These are phyloP conservation scores for Pangasius larnaudii DNA, from an alignment of 2,797 vertebrate genomes.

Conservation along the genomic window DNA sequence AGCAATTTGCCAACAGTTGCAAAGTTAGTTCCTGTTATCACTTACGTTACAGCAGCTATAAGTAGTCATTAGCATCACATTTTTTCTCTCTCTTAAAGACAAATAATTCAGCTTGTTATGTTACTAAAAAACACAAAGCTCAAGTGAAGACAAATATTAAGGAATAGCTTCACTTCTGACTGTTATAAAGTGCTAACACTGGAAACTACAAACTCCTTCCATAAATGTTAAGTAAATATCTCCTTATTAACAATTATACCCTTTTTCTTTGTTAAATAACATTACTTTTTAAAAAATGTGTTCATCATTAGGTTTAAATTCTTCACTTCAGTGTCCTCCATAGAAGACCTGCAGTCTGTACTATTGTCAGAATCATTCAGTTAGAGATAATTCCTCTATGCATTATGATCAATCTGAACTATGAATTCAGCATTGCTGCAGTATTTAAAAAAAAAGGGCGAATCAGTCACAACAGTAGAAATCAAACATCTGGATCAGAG, in stretches of 20 bases:
- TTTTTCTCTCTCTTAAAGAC: background rate
- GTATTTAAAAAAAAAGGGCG: background rate
- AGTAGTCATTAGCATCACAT: background rate
- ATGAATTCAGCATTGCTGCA: background rate
- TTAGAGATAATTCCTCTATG: background rate
- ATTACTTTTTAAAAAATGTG: background rate
- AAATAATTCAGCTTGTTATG: background rate
- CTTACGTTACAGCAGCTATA: too few species aligned
- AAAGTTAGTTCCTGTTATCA: background rate
- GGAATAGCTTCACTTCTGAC: background rate
- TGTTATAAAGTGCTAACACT: background rate
- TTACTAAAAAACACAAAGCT: background rate
- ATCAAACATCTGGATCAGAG: background rate
- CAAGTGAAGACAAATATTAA: background rate
- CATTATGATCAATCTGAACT: background rate
- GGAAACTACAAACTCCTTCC: background rate
- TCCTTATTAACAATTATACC: background rate
- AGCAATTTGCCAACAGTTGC: background rate
- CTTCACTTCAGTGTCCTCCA: background rate
- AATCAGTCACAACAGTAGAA: background rate
- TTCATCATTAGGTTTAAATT: background rate
- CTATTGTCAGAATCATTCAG: background rate
- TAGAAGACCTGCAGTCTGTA: background rate
- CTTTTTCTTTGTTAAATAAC: background rate
- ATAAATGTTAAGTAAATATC: background rate